These are phyloP conservation scores for Gephyroberyx darwinii DNA, from an alignment of 2,797 vertebrate species.

Conservation along the genomic window DNA sequence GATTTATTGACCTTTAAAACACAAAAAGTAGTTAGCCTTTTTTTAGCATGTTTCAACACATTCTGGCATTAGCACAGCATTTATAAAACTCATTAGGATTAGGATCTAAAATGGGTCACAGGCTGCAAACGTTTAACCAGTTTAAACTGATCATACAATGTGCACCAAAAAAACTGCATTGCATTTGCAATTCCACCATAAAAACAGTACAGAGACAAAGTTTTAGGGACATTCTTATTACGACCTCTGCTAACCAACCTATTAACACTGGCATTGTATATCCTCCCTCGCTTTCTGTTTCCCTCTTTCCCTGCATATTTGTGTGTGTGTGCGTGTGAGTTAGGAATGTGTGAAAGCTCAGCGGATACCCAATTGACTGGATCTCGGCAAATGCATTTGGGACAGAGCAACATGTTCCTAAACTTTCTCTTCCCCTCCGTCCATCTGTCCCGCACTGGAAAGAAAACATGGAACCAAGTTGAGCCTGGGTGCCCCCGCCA, in stretches of 20 bases:
- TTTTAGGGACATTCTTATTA: too few relatives aligned
- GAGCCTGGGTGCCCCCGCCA: slow-evolving; percentile 18
- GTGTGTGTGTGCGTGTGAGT: not conserved
- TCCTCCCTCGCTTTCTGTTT: too few relatives aligned
- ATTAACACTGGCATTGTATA: too few relatives aligned
- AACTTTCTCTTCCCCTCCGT: slow-evolving; percentile 49
- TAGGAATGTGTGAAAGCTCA: slow-evolving; percentile 3
- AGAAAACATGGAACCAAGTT: slow-evolving; percentile 44
- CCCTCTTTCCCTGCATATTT: not conserved
- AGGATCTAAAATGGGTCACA: not conserved
- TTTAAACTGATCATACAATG: too few relatives aligned
- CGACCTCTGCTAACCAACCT: too few relatives aligned
- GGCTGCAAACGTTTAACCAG: not conserved
- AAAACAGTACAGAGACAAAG: too few relatives aligned
- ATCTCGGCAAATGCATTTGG: not conserved
- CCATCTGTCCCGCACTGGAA: slow-evolving; percentile 49
- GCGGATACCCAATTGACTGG: not conserved
- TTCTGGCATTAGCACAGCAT: too few relatives aligned
- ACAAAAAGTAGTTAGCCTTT: not conserved
- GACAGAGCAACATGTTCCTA: slow-evolving; percentile 25
- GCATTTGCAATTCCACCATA: not conserved
- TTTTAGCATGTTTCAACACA: too few relatives aligned
- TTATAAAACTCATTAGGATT: not conserved
- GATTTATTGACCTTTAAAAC: slow-evolving; percentile 32
- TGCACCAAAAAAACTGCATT: not conserved